Percentiles rank a stretch among this genome's conserved stretches.
These are phyloP conservation scores for Mesocricetus auratus DNA, from an alignment of 2,113 vertebrate genomes.

Conservation along the genomic window DNA sequence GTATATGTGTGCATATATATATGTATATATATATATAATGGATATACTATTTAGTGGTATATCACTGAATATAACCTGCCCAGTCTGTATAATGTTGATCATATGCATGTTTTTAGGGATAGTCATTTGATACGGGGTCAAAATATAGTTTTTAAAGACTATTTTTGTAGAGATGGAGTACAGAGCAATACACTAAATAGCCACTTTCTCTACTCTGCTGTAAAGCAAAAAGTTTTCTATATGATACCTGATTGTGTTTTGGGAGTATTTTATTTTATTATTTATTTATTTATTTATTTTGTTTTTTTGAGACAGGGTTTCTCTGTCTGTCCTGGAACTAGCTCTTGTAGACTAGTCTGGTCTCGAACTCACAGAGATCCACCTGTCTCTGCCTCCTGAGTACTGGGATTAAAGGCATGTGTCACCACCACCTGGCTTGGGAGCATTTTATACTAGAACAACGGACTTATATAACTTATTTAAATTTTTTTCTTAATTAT, in stretches of 20 bases:
- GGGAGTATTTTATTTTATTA: neutral
- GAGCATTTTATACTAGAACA: slow-evolving; percentile 11
- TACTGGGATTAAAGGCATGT: no score
- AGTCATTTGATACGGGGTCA: neutral
- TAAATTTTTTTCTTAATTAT: neutral
- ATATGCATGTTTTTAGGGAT: neutral
- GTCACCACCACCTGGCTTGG: no score
- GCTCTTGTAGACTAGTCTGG: no score
- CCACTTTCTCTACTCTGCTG: slow-evolving; percentile 3
- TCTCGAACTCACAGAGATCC: no score
- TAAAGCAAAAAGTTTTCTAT: slow-evolving; percentile 23
- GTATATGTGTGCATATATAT: neutral
- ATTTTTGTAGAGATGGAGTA: neutral
- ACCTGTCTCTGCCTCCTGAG: no score
- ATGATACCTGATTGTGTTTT: neutral
- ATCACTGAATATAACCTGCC: neutral
- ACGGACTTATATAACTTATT: slow-evolving; percentile 10
- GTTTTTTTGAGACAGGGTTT: no score
- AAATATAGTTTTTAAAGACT: slow-evolving; percentile 10
- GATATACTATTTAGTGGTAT: neutral
- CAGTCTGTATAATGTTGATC: neutral
- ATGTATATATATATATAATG: neutral
- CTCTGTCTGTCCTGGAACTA: no score
- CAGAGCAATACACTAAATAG: neutral
- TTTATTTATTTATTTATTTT: no score